phyloP scores from a whole-genome alignment of 2,888 invertebrate genomes.

The Osmoderma eremita region DNA sequence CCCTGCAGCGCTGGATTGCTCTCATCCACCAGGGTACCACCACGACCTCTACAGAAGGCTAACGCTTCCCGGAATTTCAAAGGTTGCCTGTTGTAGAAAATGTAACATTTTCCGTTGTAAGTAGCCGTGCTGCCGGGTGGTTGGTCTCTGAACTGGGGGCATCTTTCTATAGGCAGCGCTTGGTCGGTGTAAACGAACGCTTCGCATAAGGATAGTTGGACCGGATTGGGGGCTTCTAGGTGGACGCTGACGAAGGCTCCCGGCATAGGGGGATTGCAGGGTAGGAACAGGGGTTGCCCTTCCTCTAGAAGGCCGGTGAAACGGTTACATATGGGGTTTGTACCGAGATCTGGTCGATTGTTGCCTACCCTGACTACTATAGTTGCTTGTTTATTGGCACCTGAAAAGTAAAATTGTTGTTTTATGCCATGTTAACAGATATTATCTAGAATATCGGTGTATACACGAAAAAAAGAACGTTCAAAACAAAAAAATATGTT shows the following conservation, averaged over 20 bases:
- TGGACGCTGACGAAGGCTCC: slow-evolving; percentile 95
- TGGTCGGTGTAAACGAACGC: slow-evolving; percentile 95
- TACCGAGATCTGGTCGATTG: slow-evolving; percentile 90
- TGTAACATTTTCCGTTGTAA: slow-evolving; percentile 94
- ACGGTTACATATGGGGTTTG: slow-evolving; percentile 91
- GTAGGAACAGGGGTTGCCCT: slow-evolving; percentile 89
- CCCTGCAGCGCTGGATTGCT: slow-evolving; percentile 94
- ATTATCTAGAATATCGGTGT: too few species aligned
- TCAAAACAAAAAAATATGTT: too few species aligned
- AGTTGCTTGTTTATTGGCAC: slow-evolving; percentile 81
- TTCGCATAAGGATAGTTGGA: slow-evolving; percentile 89
- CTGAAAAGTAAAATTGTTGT: slow-evolving; percentile 62
- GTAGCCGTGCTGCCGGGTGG: slow-evolving; percentile 93
- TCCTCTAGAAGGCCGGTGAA: slow-evolving; percentile 88
- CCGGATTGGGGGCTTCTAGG: slow-evolving; percentile 78
- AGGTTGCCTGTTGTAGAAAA: slow-evolving; percentile 90
- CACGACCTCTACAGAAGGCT: slow-evolving; percentile 79
- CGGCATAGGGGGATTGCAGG: slow-evolving; percentile 95
- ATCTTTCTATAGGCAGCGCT: slow-evolving; percentile 89
- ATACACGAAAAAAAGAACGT: too few species aligned
- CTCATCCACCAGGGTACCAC: slow-evolving; percentile 86
- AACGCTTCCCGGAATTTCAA: slow-evolving; percentile 82
- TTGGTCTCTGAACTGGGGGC: slow-evolving; percentile 92
- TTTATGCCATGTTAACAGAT: too few species aligned
- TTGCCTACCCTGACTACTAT: slow-evolving; percentile 92